Percentiles rank a stretch among this genome's conserved stretches.
Evolutionary conservation across 2,113 vertebrate species (phyloP).

Genomic region (Entelurus aequoreus): DNA sequence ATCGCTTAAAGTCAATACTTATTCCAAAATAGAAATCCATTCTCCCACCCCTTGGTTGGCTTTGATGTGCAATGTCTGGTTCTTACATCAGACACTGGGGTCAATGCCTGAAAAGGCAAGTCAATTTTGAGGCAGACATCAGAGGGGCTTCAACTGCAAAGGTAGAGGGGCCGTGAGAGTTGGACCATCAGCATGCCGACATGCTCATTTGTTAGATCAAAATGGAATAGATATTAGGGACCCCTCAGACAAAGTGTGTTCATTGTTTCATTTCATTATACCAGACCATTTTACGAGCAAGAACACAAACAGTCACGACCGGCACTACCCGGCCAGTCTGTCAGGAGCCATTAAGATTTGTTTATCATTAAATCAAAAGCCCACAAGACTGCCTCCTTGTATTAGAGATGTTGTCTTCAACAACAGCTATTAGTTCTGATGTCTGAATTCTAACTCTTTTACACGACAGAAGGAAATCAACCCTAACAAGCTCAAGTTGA

Average conservation of each 20-base stretch:
- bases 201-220: conserved; percentile 56
- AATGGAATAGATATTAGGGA: conserved; percentile 56
- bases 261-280: conserved; percentile 50
- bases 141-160: conserved; percentile 56
- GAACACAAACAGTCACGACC: conserved; percentile 46
- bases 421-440: too few species aligned
- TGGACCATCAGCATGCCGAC: conserved; percentile 18
- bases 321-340: conserved; percentile 18
- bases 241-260: conserved; percentile 46
- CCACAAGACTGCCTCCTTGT: too few species aligned
- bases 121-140: conserved; percentile 70
- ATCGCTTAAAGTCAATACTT: conserved; percentile 64
- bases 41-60: conserved; percentile 52
- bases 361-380: conserved; percentile 63
- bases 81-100: conserved; percentile 77
- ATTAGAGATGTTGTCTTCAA: too few species aligned
- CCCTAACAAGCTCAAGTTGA: too few species aligned
- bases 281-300: conserved; percentile 45
- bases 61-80: conserved; percentile 77
- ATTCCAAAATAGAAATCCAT: conserved; percentile 66
- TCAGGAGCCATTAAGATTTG: conserved; percentile 47
- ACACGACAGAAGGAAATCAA: too few species aligned
- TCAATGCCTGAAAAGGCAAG: conserved; percentile 75
- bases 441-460: too few species aligned
- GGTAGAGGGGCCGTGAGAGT: conserved; percentile 45